Evolutionary conservation across 1,140 invertebrate species (phyloP), one percentile per base, ranked within the genome.

Genomic region (Drosophila littoralis): DNA sequence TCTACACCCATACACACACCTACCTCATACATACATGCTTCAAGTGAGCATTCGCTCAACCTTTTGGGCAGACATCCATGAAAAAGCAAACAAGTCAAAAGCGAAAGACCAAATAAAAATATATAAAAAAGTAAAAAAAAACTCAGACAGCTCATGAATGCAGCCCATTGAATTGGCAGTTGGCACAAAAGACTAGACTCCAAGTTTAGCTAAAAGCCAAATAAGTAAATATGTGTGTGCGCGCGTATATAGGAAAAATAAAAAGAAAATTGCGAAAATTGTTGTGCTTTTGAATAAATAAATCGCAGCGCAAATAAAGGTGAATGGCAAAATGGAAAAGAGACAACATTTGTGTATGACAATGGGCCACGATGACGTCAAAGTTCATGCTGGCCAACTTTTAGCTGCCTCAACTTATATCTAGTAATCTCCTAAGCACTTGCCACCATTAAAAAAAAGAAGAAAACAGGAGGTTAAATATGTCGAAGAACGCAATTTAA

Each of bases 281-380:
- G 76, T 84, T 83, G 76, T 84, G 81, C 81, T 73, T 85, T 85
- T 75, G 78, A 72, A 86, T 88, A 89, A 89, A 83, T 89, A 77
- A 86, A 82, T 79, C 76, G 59, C 33, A 55, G 66, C 36, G 68
- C 76, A 86, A 86, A 86, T 83, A 83, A 82, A 88, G 76, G 79
- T 88, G 77, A 89, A 82, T 68, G 60, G 69, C 64, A 58, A 66
- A 45, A 73, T 50, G 9, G 6, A 6, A 48, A 48, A 12, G 9
- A 59, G 60, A 40, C 45, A 48, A 67, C 76, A 57, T 54, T 52
- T 38, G 38, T 46, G 61, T 61, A 71, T 10, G 36, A 28, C 22
- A 28, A 28, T 28, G 40, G 13, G 42, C 42, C 42, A 8, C 13
- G 42, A 15, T 45, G 42, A 45, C 42, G 13, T 45, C 42, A 45